Evolutionary conservation across 2,797 vertebrate genomes (phyloP), one percentile per base, ranked within the genome.

Genomic region (Microcaecilia unicolor): DNA sequence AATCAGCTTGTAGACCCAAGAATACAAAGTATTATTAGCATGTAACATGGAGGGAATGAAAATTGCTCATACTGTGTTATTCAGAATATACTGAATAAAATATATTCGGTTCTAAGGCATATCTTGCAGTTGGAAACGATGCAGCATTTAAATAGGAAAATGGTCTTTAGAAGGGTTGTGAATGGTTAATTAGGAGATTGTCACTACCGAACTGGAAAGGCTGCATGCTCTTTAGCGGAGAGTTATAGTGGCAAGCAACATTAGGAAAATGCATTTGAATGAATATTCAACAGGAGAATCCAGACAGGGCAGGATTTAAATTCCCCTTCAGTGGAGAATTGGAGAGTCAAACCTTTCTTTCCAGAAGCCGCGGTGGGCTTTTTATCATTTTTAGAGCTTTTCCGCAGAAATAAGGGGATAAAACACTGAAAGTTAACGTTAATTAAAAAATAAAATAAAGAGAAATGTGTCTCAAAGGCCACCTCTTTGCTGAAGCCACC

Each of bases 381-480:
- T 47, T 43, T n/a, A 44, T 57, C 38, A 46, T 63, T 61, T 52
- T 48, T 58, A 50, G 55, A 45, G 38, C 28, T 21, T 66, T 67
- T 37, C 48, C 42, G 43, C 58, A 46, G 30, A 29, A 53, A n/a
- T 38, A 58, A 37, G 22, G 44, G 50, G 51, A 57, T n/a, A 41
- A 54, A 73, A 71, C 62, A 54, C 44, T 42, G 70, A 73, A 64
- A 75, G 69, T 74, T 71, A 80, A 84, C 83, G 66, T 84, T 84
- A 84, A 82, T 82, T 82, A 82, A 82, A 84, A 84, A 83, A 77
- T 80, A 83, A 81, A 82, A 78, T 76, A 70, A 75, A 67, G 72
- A 76, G 63, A 51, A 77, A 80, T 78, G 74, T 76, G 64, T 80
- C 81, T 82, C 79, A 2, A 35, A 74, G 79, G 80, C 76, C 76